A percentile compares a stretch with the other conserved stretches of the same genome.
Conservation (phyloP, 64 coral and sea anemone species). For the Hydrozoanthus tunicans region DNA sequence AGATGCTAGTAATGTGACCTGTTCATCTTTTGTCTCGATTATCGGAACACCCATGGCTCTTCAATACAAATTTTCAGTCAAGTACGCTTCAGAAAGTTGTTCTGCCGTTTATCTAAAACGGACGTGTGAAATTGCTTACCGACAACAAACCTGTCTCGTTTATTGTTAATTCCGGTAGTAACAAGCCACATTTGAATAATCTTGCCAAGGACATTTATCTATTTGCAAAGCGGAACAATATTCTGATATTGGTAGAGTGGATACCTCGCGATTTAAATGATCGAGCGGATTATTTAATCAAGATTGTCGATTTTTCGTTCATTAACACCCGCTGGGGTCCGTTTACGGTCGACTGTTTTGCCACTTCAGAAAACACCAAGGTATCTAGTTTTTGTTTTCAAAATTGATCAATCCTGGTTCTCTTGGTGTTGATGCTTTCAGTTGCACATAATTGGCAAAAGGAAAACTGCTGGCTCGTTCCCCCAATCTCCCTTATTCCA, state of each 20-base stretch:
- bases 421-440: not conserved
- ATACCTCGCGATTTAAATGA: not conserved
- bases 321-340: not conserved
- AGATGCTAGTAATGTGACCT: too few species aligned
- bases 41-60: too few species aligned
- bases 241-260: not conserved
- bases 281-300: not conserved
- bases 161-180: not conserved
- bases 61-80: too few species aligned
- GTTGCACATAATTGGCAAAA: too few species aligned
- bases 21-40: too few species aligned
- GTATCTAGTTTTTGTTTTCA: not conserved
- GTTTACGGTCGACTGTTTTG: not conserved
- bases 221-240: not conserved
- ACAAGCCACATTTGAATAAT: not conserved
- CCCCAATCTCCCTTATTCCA: not conserved
- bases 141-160: not conserved
- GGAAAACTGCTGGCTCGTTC: not conserved
- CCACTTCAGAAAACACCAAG: not conserved
- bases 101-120: not conserved
- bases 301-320: not conserved
- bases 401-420: not conserved
- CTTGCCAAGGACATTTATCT: not conserved
- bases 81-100: too few species aligned
- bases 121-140: conserved; percentile 9